phyloP scores from a whole-genome alignment of 2,113 vertebrate genomes.

The Hemicordylus capensis region DNA sequence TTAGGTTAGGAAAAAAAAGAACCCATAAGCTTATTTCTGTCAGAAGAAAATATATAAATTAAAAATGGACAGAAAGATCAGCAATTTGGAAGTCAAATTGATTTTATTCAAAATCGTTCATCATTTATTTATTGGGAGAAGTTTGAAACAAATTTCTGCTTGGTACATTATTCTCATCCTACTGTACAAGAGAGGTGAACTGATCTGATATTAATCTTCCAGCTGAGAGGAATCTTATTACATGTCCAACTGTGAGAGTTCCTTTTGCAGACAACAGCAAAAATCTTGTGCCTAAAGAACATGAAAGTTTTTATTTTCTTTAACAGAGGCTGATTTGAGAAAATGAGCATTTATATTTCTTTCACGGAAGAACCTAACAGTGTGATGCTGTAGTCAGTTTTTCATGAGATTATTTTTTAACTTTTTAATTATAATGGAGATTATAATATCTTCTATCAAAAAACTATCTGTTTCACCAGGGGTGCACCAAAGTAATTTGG shows the following conservation, averaged over 20 bases:
- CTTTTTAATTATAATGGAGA: neutral
- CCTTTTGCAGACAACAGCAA: slow-evolving; percentile 54
- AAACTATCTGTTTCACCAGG: rapidly evolving
- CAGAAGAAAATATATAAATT: neutral
- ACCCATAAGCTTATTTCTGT: neutral
- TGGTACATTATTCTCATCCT: slow-evolving; percentile 29
- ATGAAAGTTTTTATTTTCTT: neutral
- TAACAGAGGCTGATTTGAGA: slow-evolving; percentile 8
- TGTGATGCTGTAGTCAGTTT: slow-evolving; percentile 7
- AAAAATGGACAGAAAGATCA: neutral
- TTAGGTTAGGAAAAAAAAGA: neutral
- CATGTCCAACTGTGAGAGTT: slow-evolving; percentile 32
- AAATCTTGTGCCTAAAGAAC: slow-evolving; percentile 29
- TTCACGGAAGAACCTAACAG: neutral
- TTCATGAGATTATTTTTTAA: neutral
- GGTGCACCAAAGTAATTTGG: no score
- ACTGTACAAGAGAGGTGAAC: slow-evolving; percentile 11
- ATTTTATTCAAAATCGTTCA: slow-evolving; percentile 9
- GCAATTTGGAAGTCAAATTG: slow-evolving; percentile 31
- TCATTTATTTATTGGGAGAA: slow-evolving; percentile 20
- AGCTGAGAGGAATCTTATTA: slow-evolving; percentile 33
- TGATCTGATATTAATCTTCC: slow-evolving; percentile 32
- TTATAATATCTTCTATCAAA: neutral
- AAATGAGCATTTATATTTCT: slow-evolving; percentile 18
- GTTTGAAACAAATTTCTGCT: slow-evolving; percentile 19